Evolutionary conservation across 2,113 vertebrate genomes (phyloP).

Genomic region (Ammodytes marinus): DNA sequence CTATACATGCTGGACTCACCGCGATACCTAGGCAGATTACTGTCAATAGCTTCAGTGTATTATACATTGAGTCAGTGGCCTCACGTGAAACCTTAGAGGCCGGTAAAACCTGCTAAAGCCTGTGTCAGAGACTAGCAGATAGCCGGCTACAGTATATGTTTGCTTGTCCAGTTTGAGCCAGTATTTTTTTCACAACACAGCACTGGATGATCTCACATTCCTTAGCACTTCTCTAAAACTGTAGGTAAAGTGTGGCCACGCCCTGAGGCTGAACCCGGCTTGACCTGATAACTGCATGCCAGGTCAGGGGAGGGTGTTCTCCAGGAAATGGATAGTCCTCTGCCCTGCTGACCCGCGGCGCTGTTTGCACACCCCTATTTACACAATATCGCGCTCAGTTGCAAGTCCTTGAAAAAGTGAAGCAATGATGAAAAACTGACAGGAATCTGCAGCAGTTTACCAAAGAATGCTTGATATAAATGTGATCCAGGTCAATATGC

Average conservation of each 20-base stretch:
- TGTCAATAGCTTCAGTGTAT: conserved; percentile 48
- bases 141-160: not conserved
- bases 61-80: conserved; percentile 1
- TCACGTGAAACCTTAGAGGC: conserved; percentile 43
- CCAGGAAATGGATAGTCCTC: conserved; percentile 67
- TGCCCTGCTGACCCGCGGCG: conserved; percentile 55
- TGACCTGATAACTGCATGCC: conserved; percentile 70
- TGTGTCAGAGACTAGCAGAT: conserved; percentile 26
- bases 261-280: conserved; percentile 64
- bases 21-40: conserved; percentile 54
- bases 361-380: conserved; percentile 66
- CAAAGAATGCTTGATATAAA: conserved; percentile 24
- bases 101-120: conserved; percentile 34
- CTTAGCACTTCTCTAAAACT: conserved; percentile 35
- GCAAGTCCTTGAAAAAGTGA: conserved; percentile 43
- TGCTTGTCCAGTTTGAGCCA: not conserved
- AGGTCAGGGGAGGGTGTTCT: conserved; percentile 55
- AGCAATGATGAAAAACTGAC: conserved; percentile 31
- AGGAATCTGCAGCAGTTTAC: conserved; percentile 34
- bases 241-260: conserved; percentile 35
- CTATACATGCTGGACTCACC: conserved; percentile 49
- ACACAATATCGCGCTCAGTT: conserved; percentile 47
- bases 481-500: not conserved
- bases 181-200: conserved; percentile 1
- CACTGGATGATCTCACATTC: conserved; percentile 43